Conservation (phyloP, 2,113 vertebrate species). For the Copsychus sechellarum region DNA sequence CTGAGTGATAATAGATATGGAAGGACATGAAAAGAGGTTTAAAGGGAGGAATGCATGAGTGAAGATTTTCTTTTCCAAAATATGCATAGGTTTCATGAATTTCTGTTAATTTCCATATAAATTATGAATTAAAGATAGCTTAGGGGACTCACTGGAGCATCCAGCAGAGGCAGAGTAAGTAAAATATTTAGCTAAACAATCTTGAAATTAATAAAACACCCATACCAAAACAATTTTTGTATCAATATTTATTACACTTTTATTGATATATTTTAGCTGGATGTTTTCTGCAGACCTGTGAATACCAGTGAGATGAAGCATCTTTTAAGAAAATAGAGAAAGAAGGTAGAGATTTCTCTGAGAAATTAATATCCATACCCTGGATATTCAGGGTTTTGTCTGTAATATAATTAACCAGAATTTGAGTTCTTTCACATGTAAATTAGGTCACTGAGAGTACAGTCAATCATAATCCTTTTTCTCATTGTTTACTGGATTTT, state of each 20-base stretch:
- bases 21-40: background rate
- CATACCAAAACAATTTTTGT: background rate
- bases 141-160: background rate
- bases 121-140: background rate
- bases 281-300: background rate
- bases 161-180: background rate
- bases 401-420: conserved; percentile 48
- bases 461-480: background rate
- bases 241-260: background rate
- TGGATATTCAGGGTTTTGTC: background rate
- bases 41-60: background rate
- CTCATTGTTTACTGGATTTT: background rate
- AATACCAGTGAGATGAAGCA: background rate
- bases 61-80: background rate
- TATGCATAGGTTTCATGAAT: background rate
- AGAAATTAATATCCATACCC: conserved; percentile 19
- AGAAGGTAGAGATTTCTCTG: background rate
- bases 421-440: conserved; percentile 53
- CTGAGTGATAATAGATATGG: background rate
- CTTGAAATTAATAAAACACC: background rate
- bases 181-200: background rate
- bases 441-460: conserved; percentile 31
- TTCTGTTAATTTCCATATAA: background rate
- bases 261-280: background rate
- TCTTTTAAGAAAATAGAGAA: background rate